phyloP scores from a whole-genome alignment of 2,888 invertebrate species.

The Leptarthrus brevirostris region DNA sequence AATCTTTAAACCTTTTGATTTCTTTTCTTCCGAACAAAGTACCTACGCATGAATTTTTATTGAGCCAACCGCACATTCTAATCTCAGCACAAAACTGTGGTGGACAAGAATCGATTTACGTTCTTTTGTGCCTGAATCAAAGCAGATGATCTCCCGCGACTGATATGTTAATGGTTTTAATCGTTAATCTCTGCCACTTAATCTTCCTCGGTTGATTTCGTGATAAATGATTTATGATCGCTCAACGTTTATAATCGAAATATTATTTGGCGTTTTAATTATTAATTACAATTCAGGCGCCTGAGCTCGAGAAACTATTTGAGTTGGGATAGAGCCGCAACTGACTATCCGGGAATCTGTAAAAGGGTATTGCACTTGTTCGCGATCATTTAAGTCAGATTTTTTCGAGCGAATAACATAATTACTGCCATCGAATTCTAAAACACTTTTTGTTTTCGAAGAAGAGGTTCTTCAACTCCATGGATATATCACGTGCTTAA shows the following conservation, averaged over 20 bases:
- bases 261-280: slow-evolving; percentile 48
- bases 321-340: no score
- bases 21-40: background rate
- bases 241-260: slow-evolving; percentile 39
- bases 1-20: background rate
- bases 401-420: no score
- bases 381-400: no score
- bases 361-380: no score
- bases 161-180: slow-evolving; percentile 50
- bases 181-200: slow-evolving; percentile 51
- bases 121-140: slow-evolving; percentile 25
- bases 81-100: background rate
- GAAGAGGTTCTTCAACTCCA: no score
- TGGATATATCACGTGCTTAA: no score
- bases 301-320: no score
- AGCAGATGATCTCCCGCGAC: slow-evolving; percentile 28
- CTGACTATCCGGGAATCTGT: no score
- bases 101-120: slow-evolving; percentile 23
- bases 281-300: slow-evolving; percentile 38
- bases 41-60: background rate
- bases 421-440: no score
- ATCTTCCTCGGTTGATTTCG: slow-evolving; percentile 35
- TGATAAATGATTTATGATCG: slow-evolving; percentile 49
- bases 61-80: background rate
- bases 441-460: no score